Percentiles rank a stretch among this genome's conserved stretches.
These are phyloP conservation scores for Oxystoma pomonae DNA, from an alignment of 2,888 invertebrate genomes.

Conservation along the genomic window DNA sequence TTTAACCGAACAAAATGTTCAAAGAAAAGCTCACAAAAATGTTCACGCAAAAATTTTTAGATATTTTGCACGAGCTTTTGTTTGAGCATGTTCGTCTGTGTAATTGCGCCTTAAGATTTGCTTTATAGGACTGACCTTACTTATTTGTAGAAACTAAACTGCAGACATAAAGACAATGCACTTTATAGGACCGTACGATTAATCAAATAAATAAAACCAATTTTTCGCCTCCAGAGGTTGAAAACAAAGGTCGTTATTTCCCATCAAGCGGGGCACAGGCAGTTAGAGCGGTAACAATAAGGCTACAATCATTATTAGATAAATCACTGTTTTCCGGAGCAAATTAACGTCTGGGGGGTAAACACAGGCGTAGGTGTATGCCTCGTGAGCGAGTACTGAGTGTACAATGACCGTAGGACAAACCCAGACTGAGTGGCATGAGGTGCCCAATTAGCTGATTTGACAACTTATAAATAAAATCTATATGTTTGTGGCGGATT, in stretches of 20 bases:
- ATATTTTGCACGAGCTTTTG: too few species aligned
- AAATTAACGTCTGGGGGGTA: constrained; percentile 33
- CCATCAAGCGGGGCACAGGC: neutral
- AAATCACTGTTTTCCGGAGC: constrained; percentile 43
- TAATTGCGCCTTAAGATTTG: too few species aligned
- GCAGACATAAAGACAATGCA: too few species aligned
- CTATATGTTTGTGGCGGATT: too few species aligned
- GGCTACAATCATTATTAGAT: constrained; percentile 32
- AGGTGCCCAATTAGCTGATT: too few species aligned
- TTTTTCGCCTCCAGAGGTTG: neutral
- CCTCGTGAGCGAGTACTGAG: neutral
- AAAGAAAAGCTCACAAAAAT: too few species aligned
- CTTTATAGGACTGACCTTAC: too few species aligned
- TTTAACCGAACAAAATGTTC: too few species aligned
- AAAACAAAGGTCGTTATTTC: neutral
- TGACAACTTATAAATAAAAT: too few species aligned
- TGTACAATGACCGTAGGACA: neutral
- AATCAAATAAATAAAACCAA: neutral
- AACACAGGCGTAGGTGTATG: neutral
- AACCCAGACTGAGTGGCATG: neutral
- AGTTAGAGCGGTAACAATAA: neutral
- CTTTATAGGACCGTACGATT: neutral
- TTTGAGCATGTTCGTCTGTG: too few species aligned
- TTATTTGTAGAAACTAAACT: too few species aligned
- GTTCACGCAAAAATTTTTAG: too few species aligned